These are phyloP conservation scores for Propithecus perrieri DNA, from an alignment of 2,797 vertebrate genomes.

Conservation along the genomic window DNA sequence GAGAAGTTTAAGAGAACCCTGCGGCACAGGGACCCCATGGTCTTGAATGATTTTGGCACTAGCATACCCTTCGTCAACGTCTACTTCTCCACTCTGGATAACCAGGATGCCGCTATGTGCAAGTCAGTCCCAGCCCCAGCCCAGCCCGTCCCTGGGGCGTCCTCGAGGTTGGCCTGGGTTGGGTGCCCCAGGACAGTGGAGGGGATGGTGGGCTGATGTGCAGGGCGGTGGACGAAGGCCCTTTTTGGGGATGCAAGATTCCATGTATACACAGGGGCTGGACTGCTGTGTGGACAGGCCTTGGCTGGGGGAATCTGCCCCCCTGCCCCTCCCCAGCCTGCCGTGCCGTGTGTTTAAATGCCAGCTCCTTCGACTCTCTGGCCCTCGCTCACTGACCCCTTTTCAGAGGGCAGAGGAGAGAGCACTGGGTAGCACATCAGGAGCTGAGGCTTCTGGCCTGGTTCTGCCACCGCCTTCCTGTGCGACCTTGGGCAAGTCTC, in stretches of 20 bases:
- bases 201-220: background rate
- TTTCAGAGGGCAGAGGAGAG: background rate
- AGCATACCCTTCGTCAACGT: slow-evolving; percentile 76
- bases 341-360: background rate
- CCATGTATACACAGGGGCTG: background rate
- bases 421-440: no score
- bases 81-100: slow-evolving; percentile 72
- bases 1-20: slow-evolving; percentile 72
- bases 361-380: background rate
- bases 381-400: background rate
- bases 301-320: background rate
- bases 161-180: background rate
- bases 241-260: background rate
- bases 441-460: background rate
- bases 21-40: slow-evolving; percentile 47
- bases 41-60: slow-evolving; percentile 78
- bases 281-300: background rate
- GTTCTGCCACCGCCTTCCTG: background rate
- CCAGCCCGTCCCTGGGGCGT: background rate
- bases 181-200: background rate
- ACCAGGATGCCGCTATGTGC: slow-evolving; percentile 52
- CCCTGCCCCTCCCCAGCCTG: background rate
- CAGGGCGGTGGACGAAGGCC: background rate
- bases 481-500: background rate
- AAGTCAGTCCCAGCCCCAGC: slow-evolving; percentile 50